Conservation (phyloP, 1,140 invertebrate genomes). For the Apis cerana region DNA sequence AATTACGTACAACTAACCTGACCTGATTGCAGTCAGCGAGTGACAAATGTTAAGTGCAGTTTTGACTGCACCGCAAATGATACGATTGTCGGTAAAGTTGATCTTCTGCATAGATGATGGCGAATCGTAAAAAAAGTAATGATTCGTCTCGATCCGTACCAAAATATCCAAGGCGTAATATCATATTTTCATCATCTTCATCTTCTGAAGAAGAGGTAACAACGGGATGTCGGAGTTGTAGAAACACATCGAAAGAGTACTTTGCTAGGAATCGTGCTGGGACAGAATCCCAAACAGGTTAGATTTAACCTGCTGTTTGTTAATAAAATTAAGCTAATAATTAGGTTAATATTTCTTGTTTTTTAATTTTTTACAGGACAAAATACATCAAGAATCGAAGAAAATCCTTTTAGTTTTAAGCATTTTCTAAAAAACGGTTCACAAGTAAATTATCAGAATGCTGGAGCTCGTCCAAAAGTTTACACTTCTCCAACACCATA, state of each 20-base stretch:
- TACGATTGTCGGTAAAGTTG: slow-evolving; percentile 48
- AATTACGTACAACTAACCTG: slow-evolving; percentile 32
- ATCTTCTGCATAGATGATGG: slow-evolving; percentile 55
- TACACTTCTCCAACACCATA: slow-evolving; percentile 73
- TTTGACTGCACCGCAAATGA: slow-evolving; percentile 49
- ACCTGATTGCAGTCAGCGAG: slow-evolving; percentile 18
- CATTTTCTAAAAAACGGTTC: slow-evolving; percentile 86
- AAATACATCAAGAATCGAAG: slow-evolving; percentile 83
- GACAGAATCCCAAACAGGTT: slow-evolving; percentile 52
- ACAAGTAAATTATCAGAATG: slow-evolving; percentile 78
- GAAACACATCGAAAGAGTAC: slow-evolving; percentile 20
- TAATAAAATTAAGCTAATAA: neutral
- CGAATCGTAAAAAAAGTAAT: slow-evolving; percentile 44
- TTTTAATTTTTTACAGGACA: slow-evolving; percentile 51
- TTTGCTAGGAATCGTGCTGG: slow-evolving; percentile 25
- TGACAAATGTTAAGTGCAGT: slow-evolving; percentile 58
- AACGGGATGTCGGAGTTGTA: slow-evolving; percentile 5
- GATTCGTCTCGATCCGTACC: slow-evolving; percentile 39
- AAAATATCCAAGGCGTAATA: slow-evolving; percentile 14
- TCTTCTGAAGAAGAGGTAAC: slow-evolving; percentile 53
- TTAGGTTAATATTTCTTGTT: neutral
- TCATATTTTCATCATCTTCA: slow-evolving; percentile 30
- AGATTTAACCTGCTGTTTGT: slow-evolving; percentile 24
- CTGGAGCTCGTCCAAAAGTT: slow-evolving; percentile 83
- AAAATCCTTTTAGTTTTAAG: slow-evolving; percentile 90